Percentiles rank a stretch among this genome's conserved stretches.
These are phyloP conservation scores for Ctenoplectra terminalis DNA, from an alignment of 1,140 invertebrate genomes.

Conservation along the genomic window DNA sequence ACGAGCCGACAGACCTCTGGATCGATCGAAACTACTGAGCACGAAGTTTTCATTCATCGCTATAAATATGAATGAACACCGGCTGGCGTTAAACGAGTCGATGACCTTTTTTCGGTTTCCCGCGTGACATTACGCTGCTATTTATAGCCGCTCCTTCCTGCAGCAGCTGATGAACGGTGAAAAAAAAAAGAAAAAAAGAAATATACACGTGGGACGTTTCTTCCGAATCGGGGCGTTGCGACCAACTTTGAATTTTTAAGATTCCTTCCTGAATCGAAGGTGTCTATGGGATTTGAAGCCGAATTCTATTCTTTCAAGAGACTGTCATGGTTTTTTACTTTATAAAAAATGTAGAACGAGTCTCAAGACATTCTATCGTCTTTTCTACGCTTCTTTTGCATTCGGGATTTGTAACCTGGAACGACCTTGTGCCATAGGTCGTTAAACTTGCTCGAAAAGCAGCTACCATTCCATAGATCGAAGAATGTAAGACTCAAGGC, in stretches of 20 bases:
- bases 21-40: constrained; percentile 20
- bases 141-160: background rate
- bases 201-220: background rate
- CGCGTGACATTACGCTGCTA: background rate
- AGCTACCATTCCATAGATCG: background rate
- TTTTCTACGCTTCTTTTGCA: background rate
- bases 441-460: background rate
- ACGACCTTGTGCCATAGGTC: background rate
- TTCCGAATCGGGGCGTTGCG: too few relatives aligned
- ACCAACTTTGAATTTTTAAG: background rate
- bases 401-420: background rate
- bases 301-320: background rate
- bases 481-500: too few relatives aligned
- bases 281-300: background rate
- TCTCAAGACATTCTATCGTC: background rate
- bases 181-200: background rate
- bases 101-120: constrained; percentile 49
- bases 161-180: background rate
- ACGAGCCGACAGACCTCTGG: background rate
- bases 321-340: background rate
- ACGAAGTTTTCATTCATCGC: constrained; percentile 61
- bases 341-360: background rate
- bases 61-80: constrained; percentile 64
- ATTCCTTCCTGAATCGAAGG: too few relatives aligned
- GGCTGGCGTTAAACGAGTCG: constrained; percentile 46